phyloP scores from a whole-genome alignment of 2,797 vertebrate genomes.

The Sebastes wilsoni region DNA sequence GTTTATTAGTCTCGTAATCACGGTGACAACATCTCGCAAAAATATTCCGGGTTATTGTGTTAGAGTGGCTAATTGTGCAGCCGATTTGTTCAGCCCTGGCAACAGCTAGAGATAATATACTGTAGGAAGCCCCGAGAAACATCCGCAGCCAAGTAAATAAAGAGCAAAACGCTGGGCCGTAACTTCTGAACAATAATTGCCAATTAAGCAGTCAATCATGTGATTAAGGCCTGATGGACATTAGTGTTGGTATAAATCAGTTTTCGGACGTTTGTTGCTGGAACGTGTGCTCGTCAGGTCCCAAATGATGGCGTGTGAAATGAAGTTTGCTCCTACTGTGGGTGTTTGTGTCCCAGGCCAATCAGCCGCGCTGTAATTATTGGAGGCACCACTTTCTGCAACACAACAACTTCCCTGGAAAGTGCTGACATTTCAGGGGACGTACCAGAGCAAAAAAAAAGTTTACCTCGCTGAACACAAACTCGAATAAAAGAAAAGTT shows the following conservation, averaged over 20 bases:
- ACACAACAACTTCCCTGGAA: slow-evolving; percentile 7
- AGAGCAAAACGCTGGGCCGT: neutral
- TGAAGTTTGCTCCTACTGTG: neutral
- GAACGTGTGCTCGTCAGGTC: neutral
- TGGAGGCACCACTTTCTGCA: slow-evolving; percentile 25
- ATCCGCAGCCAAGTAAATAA: neutral
- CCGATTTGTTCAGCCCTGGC: neutral
- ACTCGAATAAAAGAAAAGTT: neutral
- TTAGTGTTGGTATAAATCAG: neutral
- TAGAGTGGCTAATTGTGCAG: slow-evolving; percentile 20
- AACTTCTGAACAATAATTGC: neutral
- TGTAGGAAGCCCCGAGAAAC: neutral
- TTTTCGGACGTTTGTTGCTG: neutral
- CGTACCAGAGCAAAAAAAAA: neutral
- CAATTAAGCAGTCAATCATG: neutral
- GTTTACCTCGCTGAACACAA: neutral
- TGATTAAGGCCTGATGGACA: neutral
- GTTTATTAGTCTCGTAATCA: slow-evolving; percentile 23
- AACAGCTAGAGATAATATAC: neutral
- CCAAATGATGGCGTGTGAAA: neutral
- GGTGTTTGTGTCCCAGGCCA: slow-evolving; percentile 8
- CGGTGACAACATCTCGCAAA: slow-evolving; percentile 10
- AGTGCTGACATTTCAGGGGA: slow-evolving; percentile 37
- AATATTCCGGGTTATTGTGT: slow-evolving; percentile 21
- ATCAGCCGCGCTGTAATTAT: slow-evolving; percentile 36